Percentiles rank a stretch among this genome's conserved stretches.
These are phyloP conservation scores for Urocolius indicus DNA, from an alignment of 2,113 vertebrate species.

Conservation along the genomic window DNA sequence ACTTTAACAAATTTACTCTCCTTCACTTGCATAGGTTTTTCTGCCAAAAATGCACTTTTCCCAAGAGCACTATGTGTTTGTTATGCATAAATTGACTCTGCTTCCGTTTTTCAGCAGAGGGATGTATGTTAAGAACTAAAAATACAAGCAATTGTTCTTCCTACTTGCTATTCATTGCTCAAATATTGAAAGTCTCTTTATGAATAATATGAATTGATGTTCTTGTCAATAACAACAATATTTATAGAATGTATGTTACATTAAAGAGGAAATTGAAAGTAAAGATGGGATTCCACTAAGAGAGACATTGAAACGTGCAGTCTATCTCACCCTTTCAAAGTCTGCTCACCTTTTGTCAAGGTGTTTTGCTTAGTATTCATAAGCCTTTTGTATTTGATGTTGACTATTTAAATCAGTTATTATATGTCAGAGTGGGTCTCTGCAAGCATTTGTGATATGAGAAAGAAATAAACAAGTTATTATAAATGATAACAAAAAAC, in stretches of 20 bases:
- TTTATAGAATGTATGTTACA: slow-evolving; percentile 63
- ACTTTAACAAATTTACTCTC: neutral
- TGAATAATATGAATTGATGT: slow-evolving; percentile 70
- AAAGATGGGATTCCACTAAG: slow-evolving; percentile 7
- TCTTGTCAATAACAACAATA: slow-evolving; percentile 67
- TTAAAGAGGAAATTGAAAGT: slow-evolving; percentile 62
- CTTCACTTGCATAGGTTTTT: neutral
- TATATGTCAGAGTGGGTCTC: slow-evolving; percentile 4
- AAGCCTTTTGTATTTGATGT: slow-evolving; percentile 45
- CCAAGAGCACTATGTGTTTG: neutral
- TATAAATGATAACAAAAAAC: slow-evolving; percentile 13
- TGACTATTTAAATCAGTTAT: slow-evolving; percentile 49
- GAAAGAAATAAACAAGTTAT: slow-evolving; percentile 36
- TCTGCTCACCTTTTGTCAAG: slow-evolving; percentile 31
- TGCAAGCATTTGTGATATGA: neutral
- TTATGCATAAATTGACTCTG: neutral
- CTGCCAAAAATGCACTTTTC: neutral
- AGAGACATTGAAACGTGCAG: slow-evolving; percentile 3
- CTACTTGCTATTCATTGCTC: slow-evolving; percentile 42
- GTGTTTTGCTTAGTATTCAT: slow-evolving; percentile 41
- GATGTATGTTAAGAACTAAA: slow-evolving; percentile 13
- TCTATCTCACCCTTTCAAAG: neutral
- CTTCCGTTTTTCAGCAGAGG: slow-evolving; percentile 10
- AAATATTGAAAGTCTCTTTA: slow-evolving; percentile 49
- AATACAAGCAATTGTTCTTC: slow-evolving; percentile 13